Percentiles rank a stretch among this genome's conserved stretches.
These are phyloP conservation scores for Clanis bilineata DNA, from an alignment of 2,888 invertebrate species.

Conservation along the genomic window DNA sequence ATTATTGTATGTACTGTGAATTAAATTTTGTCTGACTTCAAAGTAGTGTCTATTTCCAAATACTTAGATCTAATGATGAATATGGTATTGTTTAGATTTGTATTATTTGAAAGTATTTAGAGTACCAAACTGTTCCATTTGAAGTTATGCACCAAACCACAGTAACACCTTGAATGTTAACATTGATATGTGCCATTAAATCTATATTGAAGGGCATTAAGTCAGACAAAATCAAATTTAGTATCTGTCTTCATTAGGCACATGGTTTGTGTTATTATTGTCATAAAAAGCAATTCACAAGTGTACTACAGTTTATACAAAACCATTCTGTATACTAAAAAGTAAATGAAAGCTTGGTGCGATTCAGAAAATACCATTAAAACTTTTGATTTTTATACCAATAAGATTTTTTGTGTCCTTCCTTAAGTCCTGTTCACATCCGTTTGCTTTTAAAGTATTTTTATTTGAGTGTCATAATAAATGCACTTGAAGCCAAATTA, in stretches of 20 bases:
- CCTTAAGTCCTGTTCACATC: slow-evolving; percentile 18
- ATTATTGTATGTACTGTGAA: slow-evolving; percentile 78
- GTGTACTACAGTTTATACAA: slow-evolving; percentile 77
- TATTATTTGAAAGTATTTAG: slow-evolving; percentile 30
- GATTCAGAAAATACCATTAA: slow-evolving; percentile 83
- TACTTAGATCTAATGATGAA: slow-evolving; percentile 49
- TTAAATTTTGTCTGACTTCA: slow-evolving; percentile 81
- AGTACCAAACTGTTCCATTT: neutral
- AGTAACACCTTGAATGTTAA: neutral
- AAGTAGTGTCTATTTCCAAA: slow-evolving; percentile 72
- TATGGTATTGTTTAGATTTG: slow-evolving; percentile 48
- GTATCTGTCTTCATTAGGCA: slow-evolving; percentile 62
- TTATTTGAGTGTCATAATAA: no score
- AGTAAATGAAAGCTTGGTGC: slow-evolving; percentile 82
- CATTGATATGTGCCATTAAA: slow-evolving; percentile 65
- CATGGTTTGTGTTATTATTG: slow-evolving; percentile 64
- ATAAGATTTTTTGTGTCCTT: slow-evolving; percentile 63
- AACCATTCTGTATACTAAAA: slow-evolving; percentile 81
- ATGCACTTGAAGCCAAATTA: no score
- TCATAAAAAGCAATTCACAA: slow-evolving; percentile 63
- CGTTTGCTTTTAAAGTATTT: neutral
- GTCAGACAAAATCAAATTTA: slow-evolving; percentile 77
- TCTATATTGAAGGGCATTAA: slow-evolving; percentile 55
- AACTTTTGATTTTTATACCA: slow-evolving; percentile 83
- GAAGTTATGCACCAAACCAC: neutral